Base-by-base conservation (phyloP, 92 coral and sea anemone species). In the Phenganax marumi region DNA sequence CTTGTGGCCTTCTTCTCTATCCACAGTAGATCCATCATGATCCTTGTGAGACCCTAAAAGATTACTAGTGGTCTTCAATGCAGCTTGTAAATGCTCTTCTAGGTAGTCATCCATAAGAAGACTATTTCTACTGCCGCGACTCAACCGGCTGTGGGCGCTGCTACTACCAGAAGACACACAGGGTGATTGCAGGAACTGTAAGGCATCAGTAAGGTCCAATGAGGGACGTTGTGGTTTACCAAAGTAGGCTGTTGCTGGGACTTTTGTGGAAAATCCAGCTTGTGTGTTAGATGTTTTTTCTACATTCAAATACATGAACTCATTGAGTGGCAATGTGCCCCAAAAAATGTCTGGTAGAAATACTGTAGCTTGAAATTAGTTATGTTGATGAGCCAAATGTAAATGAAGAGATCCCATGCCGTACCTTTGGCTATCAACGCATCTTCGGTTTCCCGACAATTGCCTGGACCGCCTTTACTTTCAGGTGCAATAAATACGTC, bases 101-200 rank as follows among this genome's bases (percentile, higher is more conserved):
- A 93, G 89, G 33, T 87, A 84, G 26, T 92, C 97, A 88, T 90
- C 97, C 61, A 93, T 66, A 55, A 92, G 91, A 58, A 93, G 90
- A 71, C 97, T 93, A 75, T 88, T 90, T 18, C 97, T 89, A 80
- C 97, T 93, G 26, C 88, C 87, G 24, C 89, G 87, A 52, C 97
- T 89, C 84, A 86, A 88, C 75, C 92, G 89, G 47, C 90, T 88
- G 51, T 68, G 81, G 50, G 81, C 81, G 33, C 81, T 76, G 56
- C 90, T 83, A 26, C 85, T 76, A 16, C 81, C 81, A 76, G 81
- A 76, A 7, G 81, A 76, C 10, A 52, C 25, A 23, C 68, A 54
- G 12, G 98, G 98, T 3, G 97, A 94, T 14, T 87, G 91, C 51
- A 94, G 77, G 81, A 65, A 89, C 17, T 85, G 91, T 88, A 94